Percentiles rank a stretch among this genome's conserved stretches.
phyloP scores from a whole-genome alignment of 2,113 vertebrate species.

The Oceanodroma tethys region DNA sequence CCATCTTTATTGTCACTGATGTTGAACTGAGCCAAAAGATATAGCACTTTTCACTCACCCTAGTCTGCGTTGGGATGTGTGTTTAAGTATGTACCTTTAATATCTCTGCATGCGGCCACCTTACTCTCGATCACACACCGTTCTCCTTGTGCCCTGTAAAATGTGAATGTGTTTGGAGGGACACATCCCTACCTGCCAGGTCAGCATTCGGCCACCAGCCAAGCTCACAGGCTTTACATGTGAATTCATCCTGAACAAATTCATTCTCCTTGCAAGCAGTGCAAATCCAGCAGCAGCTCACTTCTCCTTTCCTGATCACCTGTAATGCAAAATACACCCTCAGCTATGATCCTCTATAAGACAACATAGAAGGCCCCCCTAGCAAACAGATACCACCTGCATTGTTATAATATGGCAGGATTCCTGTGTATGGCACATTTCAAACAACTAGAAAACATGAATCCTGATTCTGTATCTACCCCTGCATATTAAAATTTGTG shows the following conservation, averaged over 20 bases:
- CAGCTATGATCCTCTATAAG: neutral
- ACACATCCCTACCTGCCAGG: slow-evolving; percentile 81
- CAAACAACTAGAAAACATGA: neutral
- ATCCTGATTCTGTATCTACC: neutral
- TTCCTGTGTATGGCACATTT: neutral
- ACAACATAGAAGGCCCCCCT: neutral
- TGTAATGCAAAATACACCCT: slow-evolving; percentile 51
- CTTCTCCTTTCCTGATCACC: slow-evolving; percentile 98
- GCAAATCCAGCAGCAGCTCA: slow-evolving; percentile 99
- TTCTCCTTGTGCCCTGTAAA: neutral
- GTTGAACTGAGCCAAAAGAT: neutral
- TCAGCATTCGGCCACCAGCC: slow-evolving; percentile 94
- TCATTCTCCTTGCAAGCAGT: slow-evolving; percentile 98
- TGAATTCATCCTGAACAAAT: slow-evolving; percentile 95
- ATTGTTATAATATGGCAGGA: neutral
- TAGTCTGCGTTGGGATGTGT: neutral
- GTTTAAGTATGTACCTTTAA: neutral
- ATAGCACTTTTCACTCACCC: neutral
- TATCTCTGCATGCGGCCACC: neutral
- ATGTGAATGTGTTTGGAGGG: neutral
- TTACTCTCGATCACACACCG: neutral
- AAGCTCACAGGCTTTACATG: slow-evolving; percentile 94
- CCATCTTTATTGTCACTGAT: neutral
- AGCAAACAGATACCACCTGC: neutral
- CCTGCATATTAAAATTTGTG: neutral